Evolutionary conservation across 2,797 vertebrate species (phyloP).

Genomic region (Coluber constrictor): DNA sequence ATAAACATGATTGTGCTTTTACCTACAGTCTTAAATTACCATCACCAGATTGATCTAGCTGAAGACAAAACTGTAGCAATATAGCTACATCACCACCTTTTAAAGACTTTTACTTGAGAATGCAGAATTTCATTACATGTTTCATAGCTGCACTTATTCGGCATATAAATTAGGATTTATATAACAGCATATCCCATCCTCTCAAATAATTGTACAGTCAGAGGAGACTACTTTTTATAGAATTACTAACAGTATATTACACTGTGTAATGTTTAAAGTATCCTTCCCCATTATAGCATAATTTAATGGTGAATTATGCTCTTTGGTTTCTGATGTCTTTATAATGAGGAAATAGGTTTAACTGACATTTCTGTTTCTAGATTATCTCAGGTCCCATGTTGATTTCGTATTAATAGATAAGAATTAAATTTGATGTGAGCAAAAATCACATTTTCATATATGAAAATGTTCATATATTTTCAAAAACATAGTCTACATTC

Average conservation of each 20-base stretch:
- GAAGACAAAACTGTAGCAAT: slow-evolving; percentile 49
- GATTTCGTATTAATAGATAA: background rate
- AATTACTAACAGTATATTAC: slow-evolving; percentile 31
- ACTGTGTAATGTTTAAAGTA: slow-evolving; percentile 38
- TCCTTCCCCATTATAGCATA: slow-evolving; percentile 26
- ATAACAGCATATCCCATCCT: slow-evolving; percentile 27
- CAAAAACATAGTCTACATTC: background rate
- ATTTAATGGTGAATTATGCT: slow-evolving; percentile 36
- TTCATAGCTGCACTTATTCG: slow-evolving; percentile 36
- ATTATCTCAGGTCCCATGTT: background rate
- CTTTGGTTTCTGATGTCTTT: slow-evolving; percentile 13
- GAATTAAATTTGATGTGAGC: background rate
- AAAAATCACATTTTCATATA: background rate
- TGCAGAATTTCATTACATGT: slow-evolving; percentile 44
- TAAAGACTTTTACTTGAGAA: slow-evolving; percentile 43
- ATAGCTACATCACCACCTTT: slow-evolving; percentile 34
- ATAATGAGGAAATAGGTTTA: slow-evolving; percentile 30
- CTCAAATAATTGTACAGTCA: slow-evolving; percentile 31
- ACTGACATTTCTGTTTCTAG: background rate
- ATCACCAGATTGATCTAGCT: slow-evolving; percentile 23
- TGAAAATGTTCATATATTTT: background rate
- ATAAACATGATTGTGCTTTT: background rate
- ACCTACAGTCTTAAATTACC: background rate
- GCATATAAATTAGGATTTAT: slow-evolving; percentile 60
- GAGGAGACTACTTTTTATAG: slow-evolving; percentile 49